A percentile compares a stretch with the other conserved stretches of the same genome.
Evolutionary conservation across 2,797 vertebrate species (phyloP).

Genomic region (Euphonia xanthogaster): DNA sequence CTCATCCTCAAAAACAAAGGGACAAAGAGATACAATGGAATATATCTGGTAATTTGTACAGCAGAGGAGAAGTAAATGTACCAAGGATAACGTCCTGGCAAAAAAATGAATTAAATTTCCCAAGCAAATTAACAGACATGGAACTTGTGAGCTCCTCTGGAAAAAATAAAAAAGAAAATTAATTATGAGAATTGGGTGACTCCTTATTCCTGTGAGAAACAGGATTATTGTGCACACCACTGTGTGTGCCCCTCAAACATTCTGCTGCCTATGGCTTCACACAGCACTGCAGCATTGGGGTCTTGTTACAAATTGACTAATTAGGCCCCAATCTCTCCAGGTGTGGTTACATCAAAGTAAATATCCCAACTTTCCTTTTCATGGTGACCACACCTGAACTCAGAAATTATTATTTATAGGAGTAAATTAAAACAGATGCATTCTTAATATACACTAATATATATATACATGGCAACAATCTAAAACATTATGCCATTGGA

Average conservation of each 20-base stretch:
- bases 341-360: neutral
- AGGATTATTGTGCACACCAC: neutral
- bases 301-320: neutral
- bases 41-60: neutral
- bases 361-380: neutral
- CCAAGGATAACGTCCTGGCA: neutral
- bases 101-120: neutral
- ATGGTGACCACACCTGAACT: neutral
- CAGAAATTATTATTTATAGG: neutral
- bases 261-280: neutral
- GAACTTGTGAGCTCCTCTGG: neutral
- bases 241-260: neutral
- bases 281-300: neutral
- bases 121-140: neutral
- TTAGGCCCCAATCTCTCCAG: neutral
- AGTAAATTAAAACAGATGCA: neutral
- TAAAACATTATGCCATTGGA: neutral
- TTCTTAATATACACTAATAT: neutral
- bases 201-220: neutral
- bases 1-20: neutral
- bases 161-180: neutral
- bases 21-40: neutral
- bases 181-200: neutral
- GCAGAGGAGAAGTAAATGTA: neutral
- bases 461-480: neutral